Evolutionary conservation across 1,140 invertebrate species (phyloP), one percentile per base, ranked within the genome.

Genomic region (Camponotus floridanus): DNA sequence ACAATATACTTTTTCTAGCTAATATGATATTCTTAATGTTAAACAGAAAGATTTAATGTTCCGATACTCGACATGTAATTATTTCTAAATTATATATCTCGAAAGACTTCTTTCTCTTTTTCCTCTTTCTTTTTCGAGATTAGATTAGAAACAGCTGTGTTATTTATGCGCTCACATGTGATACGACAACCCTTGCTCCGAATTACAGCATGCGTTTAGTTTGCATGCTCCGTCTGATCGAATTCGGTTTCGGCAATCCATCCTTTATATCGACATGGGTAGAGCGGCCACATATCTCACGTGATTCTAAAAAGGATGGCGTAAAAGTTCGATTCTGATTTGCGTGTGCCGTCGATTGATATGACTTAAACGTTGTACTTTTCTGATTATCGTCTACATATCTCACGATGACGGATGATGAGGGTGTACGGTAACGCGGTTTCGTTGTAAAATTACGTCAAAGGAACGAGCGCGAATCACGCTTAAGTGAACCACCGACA

Each of bases 361-460:
- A 89, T 89, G 88, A 88, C 88, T 89, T 88, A 67, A 83, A 86
- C 74, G 87, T 89, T 89, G 88, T 89, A 88, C 87, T 89, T 85
- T 89, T 85, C 67, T 51, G 51, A 70, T 81, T 73, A 73, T 74
- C 78, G 65, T 71, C 79, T 73, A 71, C 67, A 31, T 51, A 51
- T 83, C 51, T 61, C 79, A 26, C 39, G 55, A 81, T 73, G 79
- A 83, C 68, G 68, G 51, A 61, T 61, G 55, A 83, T 73, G 68
- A 61, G 26, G 26, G 42, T 33, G 18, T 36, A 45, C 33, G 42
- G 45, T 55, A 74, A 83, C 55, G 79, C 57, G 79, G 26, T 61
- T 83, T 83, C 79, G 79, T 83, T 83, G 79, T 83, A 83, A 83
- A 73, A 83, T 83, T 74, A 83, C 68, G 57, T 83, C 13, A 74